Evolutionary conservation across 1,140 invertebrate genomes (phyloP).

Genomic region (Meteorus sp.): DNA sequence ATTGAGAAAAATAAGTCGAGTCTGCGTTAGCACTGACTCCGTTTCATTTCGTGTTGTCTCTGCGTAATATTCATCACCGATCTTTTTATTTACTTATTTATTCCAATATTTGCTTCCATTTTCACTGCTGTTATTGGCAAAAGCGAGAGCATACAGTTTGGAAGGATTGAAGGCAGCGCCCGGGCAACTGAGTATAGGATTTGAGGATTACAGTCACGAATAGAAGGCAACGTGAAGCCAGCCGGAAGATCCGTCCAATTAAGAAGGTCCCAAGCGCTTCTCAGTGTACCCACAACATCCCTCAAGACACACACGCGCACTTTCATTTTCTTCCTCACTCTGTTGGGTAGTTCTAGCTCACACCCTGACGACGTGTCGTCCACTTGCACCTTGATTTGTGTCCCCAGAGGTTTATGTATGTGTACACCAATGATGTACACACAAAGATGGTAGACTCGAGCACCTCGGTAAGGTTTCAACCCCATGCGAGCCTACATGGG

Average conservation of each 20-base stretch:
- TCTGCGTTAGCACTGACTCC: too few relatives aligned
- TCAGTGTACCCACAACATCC: neutral
- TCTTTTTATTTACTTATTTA: too few relatives aligned
- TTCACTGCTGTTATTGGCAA: neutral
- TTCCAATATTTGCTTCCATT: too few relatives aligned
- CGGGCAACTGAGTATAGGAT: too few relatives aligned
- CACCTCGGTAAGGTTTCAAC: slow-evolving; percentile 3
- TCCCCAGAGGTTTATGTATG: neutral
- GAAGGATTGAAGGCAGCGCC: neutral
- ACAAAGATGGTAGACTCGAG: neutral
- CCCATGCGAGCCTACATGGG: neutral
- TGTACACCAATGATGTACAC: neutral
- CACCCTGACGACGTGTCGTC: neutral
- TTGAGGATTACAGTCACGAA: neutral
- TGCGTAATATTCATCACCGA: too few relatives aligned
- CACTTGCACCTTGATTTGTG: slow-evolving; percentile 30
- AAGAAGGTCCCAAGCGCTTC: neutral
- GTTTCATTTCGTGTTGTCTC: too few relatives aligned
- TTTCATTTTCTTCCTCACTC: too few relatives aligned
- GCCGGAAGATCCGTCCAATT: neutral
- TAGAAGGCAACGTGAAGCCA: neutral
- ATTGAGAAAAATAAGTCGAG: too few relatives aligned
- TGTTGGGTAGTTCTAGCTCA: too few relatives aligned
- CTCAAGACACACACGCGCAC: neutral
- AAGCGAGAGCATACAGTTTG: neutral